phyloP scores from a whole-genome alignment of 2,797 vertebrate species.

The Buceros bicornis region DNA sequence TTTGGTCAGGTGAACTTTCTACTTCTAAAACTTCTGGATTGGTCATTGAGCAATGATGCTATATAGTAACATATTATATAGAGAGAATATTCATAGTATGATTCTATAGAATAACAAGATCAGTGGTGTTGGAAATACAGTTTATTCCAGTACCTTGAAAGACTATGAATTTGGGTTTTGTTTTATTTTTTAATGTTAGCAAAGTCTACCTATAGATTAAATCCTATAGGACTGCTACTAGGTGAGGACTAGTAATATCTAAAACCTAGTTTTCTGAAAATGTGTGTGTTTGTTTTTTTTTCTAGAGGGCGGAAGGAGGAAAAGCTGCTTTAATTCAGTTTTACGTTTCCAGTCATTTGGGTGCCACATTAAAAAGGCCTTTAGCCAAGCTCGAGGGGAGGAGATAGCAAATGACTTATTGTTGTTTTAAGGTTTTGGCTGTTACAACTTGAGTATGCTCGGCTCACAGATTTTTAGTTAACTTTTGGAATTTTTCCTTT shows the following conservation, averaged over 20 bases:
- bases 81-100: background rate
- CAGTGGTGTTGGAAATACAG: fast-evolving
- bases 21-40: background rate
- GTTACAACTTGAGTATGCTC: background rate
- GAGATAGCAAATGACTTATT: background rate
- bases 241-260: background rate
- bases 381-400: background rate
- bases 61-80: background rate
- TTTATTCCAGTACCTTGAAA: background rate
- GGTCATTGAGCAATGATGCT: background rate
- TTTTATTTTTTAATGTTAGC: background rate
- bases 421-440: background rate
- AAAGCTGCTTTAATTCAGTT: conserved; percentile 45
- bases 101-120: background rate
- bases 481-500: background rate
- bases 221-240: background rate
- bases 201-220: background rate
- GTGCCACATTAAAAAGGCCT: background rate
- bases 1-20: background rate
- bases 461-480: background rate
- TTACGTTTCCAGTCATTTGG: conserved; percentile 16
- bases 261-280: background rate
- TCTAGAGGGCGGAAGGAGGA: background rate
- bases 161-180: background rate
- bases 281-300: background rate